Conservation (phyloP, 2,113 vertebrate genomes). For the Stomatorhinus ivindoensis region DNA sequence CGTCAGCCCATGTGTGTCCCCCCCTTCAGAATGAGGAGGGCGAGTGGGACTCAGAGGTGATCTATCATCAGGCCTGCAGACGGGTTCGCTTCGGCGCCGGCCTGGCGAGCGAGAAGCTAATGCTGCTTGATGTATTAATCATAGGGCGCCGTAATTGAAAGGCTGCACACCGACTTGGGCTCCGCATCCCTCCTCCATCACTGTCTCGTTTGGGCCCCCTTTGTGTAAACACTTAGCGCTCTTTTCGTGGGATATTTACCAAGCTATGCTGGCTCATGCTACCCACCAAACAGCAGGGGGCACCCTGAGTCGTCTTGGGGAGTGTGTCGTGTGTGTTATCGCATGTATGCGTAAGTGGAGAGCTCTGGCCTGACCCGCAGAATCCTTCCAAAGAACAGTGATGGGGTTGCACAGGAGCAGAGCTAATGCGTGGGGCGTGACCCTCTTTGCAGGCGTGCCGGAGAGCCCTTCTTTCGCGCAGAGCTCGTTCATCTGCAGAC, state of each 20-base stretch:
- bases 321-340: not conserved
- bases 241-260: constrained; percentile 48
- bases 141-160: constrained; percentile 55
- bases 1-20: too few species aligned
- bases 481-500: not conserved
- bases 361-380: not conserved
- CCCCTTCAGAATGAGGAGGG: not conserved
- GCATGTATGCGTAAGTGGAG: not conserved
- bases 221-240: constrained; percentile 46
- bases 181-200: constrained; percentile 49
- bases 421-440: not conserved
- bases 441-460: not conserved
- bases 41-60: not conserved
- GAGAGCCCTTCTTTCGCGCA: not conserved
- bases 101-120: constrained; percentile 35
- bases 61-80: constrained; percentile 13
- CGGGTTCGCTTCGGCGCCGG: not conserved
- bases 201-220: constrained; percentile 46
- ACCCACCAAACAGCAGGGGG: not conserved
- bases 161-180: constrained; percentile 37
- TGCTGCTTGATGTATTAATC: constrained; percentile 57
- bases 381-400: not conserved
- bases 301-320: not conserved
- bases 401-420: not conserved
- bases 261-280: not conserved